phyloP scores from a whole-genome alignment of 1,140 invertebrate genomes.

The Muscidifurax raptorellus region DNA sequence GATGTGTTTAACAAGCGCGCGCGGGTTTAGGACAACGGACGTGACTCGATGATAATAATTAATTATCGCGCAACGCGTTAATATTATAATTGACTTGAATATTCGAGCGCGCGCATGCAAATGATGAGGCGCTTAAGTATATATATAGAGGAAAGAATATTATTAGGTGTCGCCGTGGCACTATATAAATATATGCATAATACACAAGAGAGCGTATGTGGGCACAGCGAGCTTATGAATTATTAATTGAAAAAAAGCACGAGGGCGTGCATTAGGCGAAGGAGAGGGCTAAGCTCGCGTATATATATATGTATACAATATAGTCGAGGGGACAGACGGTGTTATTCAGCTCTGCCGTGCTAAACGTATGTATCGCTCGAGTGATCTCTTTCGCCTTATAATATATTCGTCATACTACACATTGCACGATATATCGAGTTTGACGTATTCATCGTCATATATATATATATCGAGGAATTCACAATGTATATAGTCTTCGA shows the following conservation, averaged over 20 bases:
- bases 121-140: not conserved
- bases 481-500: no score
- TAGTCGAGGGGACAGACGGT: not conserved
- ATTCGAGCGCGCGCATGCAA: not conserved
- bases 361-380: constrained; percentile 40
- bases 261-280: constrained; percentile 8
- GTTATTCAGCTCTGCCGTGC: constrained; percentile 7
- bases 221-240: constrained; percentile 59
- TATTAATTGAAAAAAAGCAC: constrained; percentile 60
- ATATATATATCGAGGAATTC: no score
- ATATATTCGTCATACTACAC: not conserved
- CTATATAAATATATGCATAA: not conserved
- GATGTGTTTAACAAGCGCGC: not conserved
- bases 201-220: constrained; percentile 15
- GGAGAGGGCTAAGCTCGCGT: constrained; percentile 31
- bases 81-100: not conserved
- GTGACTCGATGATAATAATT: not conserved
- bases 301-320: not conserved
- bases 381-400: constrained; percentile 12
- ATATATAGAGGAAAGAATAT: not conserved
- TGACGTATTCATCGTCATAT: not conserved
- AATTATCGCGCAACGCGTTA: not conserved
- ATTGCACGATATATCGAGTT: not conserved
- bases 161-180: constrained; percentile 14
- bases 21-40: no score